Conservation (phyloP, 2,888 invertebrate species). For the Eustalomyia histrio region DNA sequence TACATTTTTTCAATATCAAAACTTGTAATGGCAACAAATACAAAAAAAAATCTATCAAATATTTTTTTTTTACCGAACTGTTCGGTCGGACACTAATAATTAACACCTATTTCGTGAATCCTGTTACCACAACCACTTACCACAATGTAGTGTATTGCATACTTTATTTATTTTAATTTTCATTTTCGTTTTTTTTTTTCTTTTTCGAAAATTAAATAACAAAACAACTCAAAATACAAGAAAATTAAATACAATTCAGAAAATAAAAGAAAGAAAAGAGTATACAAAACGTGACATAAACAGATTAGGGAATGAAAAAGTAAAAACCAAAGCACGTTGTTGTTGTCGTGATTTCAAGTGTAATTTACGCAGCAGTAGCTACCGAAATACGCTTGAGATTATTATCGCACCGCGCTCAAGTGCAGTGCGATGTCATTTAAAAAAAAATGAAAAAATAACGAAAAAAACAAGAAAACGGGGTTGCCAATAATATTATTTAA, state of each 20-base stretch:
- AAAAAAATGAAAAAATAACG: constrained; percentile 11
- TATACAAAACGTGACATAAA: constrained; percentile 69
- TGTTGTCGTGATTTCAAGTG: constrained; percentile 70
- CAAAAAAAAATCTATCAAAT: too few relatives aligned
- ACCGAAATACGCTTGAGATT: constrained; percentile 79
- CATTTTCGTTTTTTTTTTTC: too few relatives aligned
- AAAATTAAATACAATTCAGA: constrained; percentile 51
- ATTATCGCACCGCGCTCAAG: constrained; percentile 73
- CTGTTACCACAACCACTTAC: constrained; percentile 39
- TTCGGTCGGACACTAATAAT: too few relatives aligned
- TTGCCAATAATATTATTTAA: constrained; percentile 34
- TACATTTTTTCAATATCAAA: too few relatives aligned
- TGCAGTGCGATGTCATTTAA: constrained; percentile 63
- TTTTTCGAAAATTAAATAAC: constrained; percentile 41
- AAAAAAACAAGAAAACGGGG: constrained; percentile 23
- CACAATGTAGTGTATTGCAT: constrained; percentile 39
- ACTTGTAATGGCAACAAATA: too few relatives aligned
- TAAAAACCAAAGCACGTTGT: constrained; percentile 54
- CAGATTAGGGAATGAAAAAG: constrained; percentile 66
- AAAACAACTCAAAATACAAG: constrained; percentile 23
- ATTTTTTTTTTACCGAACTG: too few relatives aligned
- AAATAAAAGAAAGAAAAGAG: constrained; percentile 44
- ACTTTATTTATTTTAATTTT: constrained; percentile 16
- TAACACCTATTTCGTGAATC: constrained; percentile 36
- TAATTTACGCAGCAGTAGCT: constrained; percentile 79